These are phyloP conservation scores for Boleophthalmus pectinirostris DNA, from an alignment of 2,113 vertebrate species.

Conservation along the genomic window DNA sequence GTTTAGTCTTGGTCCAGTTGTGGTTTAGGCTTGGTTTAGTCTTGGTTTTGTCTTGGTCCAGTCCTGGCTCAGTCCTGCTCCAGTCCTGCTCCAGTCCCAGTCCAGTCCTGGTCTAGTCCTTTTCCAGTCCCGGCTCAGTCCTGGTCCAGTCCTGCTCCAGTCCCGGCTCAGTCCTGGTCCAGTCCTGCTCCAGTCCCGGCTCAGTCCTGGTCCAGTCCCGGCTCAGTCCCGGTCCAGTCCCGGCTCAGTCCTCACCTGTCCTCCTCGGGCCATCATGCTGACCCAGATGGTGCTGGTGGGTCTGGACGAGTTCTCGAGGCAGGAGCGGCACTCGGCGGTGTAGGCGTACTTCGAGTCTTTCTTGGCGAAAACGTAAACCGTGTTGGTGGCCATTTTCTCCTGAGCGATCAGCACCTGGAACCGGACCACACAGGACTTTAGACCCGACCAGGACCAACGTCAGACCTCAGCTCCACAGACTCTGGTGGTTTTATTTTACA, in stretches of 20 bases:
- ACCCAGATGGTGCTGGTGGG: slow-evolving; percentile 99
- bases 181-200: not conserved
- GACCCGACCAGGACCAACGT: no score
- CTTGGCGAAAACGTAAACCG: slow-evolving; percentile 98
- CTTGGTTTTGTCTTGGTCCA: no score
- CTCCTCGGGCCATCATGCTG: slow-evolving; percentile 98
- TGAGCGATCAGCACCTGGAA: slow-evolving; percentile 95
- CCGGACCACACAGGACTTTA: not conserved
- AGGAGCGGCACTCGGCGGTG: slow-evolving; percentile 95
- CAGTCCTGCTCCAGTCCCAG: not conserved
- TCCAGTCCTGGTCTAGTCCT: no score
- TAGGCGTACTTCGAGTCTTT: slow-evolving; percentile 99
- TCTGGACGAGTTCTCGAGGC: slow-evolving; percentile 96
- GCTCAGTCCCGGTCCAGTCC: no score
- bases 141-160: no score
- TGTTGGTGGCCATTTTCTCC: slow-evolving; percentile 99
- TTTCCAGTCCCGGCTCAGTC: no score
- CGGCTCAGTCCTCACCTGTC: slow-evolving; percentile 81
- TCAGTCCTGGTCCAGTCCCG: no score
- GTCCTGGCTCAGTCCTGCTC: no score
- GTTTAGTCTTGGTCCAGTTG: no score
- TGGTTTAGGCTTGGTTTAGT: no score
- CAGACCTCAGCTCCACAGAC: no score
- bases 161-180: not conserved
- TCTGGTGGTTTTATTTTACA: no score